Evolutionary conservation across 2,888 invertebrate genomes (phyloP), one percentile per base, ranked within the genome.

Genomic region (Drosophila falleni): DNA sequence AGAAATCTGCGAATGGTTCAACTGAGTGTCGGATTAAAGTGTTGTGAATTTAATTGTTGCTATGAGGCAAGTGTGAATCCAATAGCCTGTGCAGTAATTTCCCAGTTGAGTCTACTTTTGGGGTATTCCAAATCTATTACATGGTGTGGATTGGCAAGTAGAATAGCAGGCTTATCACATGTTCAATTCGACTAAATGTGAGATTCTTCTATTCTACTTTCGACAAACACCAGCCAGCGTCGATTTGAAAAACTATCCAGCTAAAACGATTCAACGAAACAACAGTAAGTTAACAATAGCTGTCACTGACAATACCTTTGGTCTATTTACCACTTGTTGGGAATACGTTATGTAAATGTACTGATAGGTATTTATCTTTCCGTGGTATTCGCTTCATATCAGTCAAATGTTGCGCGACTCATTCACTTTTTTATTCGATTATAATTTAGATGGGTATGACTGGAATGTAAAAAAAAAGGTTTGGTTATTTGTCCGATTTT

Each of bases 201-300:
- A 87, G 87, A 87, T 87, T 87, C 87, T 89, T 89, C 88, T 87
- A 87, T 87, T 87, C 89, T 87, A 87, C 87, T 87, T 89, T 89
- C 87, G 83, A 88, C 79, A 82, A 81, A 62, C 87, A 88, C 87
- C 83, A 74, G 70, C 13, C n/a, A 56, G 44, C 86, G 39, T 54
- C 75, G 15, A 13, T 19, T 26, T 50, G 11, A 35, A n/a, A 49
- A 51, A 47, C 23, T 39, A 10, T 11, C 6, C 5, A n/a, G 23
- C 3, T 1, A 6, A 56, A 16, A 46, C 11, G 15, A 44, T 35
- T 26, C 9, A 41, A 47, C 16, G n/a, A 37, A 44, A 8, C 44
- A 26, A 33, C 35, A 51, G 75, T 76, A 74, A 79, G 79, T 69
- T 51, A 2, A 16, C 42, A 29, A 49, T n/a, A 19, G 42, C 16